Evolutionary conservation across 1,140 invertebrate species (phyloP).

Genomic region (Archivesica marissinica): DNA sequence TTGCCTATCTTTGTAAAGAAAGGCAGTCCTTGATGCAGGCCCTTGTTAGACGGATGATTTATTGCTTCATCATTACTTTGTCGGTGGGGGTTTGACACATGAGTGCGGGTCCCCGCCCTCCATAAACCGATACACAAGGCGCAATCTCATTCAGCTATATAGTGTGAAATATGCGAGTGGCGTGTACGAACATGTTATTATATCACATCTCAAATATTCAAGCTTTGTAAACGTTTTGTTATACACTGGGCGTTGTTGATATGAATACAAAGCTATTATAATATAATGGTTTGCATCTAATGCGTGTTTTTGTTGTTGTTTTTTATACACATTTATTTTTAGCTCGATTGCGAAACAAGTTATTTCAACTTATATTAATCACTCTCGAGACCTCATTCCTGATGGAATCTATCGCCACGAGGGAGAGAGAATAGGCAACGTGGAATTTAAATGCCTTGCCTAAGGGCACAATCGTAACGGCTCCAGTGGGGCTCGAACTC

Average conservation of each 20-base stretch:
- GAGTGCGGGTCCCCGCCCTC: background rate
- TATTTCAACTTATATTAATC: too few species aligned
- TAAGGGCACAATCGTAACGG: too few species aligned
- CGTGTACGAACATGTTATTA: background rate
- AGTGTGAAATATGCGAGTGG: background rate
- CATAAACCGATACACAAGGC: background rate
- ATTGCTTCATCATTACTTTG: slow-evolving; percentile 26
- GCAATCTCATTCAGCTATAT: background rate
- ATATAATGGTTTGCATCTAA: background rate
- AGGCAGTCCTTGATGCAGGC: background rate
- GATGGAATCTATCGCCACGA: too few species aligned
- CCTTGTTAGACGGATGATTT: background rate
- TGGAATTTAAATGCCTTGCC: too few species aligned
- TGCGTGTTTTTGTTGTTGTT: background rate
- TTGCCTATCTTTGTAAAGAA: slow-evolving; percentile 5
- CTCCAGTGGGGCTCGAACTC: too few species aligned
- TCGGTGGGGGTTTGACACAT: background rate
- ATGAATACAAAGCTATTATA: background rate
- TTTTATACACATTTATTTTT: too few species aligned
- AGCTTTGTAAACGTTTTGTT: background rate
- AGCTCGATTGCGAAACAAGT: too few species aligned
- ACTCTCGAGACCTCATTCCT: too few species aligned
- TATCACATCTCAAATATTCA: background rate
- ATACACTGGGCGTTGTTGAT: background rate
- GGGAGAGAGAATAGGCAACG: too few species aligned